Conservation (phyloP, 2,113 vertebrate species). For the Todiramphus saurophagus region DNA sequence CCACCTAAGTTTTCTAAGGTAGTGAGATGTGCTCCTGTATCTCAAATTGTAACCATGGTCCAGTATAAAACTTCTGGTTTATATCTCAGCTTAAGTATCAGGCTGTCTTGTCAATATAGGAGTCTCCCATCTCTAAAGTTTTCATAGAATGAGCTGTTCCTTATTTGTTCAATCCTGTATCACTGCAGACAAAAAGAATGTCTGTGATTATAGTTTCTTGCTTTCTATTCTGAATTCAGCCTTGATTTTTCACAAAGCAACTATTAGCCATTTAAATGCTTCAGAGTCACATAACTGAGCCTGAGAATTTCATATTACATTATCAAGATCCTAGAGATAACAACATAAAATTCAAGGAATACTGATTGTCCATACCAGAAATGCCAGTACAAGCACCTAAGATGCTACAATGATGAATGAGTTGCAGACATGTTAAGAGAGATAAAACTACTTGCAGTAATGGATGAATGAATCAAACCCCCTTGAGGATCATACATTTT, state of each 20-base stretch:
- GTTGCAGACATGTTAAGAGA: background rate
- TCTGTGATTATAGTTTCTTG: background rate
- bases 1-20: background rate
- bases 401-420: background rate
- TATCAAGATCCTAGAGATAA: background rate
- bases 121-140: background rate
- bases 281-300: background rate
- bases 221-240: background rate
- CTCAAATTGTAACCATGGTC: background rate
- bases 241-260: background rate
- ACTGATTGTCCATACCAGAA: background rate
- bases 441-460: background rate
- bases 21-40: background rate
- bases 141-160: background rate
- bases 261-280: background rate
- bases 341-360: background rate
- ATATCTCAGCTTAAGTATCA: background rate
- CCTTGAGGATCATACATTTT: background rate
- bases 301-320: background rate
- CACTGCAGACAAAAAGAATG: background rate
- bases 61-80: background rate
- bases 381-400: background rate
- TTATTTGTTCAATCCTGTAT: background rate
- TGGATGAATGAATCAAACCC: background rate
- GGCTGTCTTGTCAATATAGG: background rate